Conservation (phyloP, 2,113 vertebrate genomes). For the Percopsis transmontana region DNA sequence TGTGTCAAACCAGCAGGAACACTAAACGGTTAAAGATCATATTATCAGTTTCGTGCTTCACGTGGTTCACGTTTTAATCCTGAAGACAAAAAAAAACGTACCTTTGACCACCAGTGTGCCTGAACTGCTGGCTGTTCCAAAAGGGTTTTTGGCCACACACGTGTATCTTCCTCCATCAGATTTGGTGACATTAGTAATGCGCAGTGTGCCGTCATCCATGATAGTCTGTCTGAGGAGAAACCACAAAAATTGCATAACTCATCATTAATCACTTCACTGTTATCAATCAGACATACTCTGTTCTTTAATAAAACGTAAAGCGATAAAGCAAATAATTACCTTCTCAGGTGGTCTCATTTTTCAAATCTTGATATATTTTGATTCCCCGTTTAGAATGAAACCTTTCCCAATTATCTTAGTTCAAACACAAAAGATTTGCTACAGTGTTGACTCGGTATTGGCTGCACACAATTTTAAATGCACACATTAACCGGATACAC, state of each 20-base stretch:
- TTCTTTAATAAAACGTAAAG: conserved; percentile 18
- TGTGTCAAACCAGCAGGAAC: conserved; percentile 76
- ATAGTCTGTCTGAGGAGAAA: conserved; percentile 64
- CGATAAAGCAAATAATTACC: conserved; percentile 11
- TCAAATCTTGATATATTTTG: not conserved
- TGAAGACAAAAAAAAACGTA: conserved; percentile 61
- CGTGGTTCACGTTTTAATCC: conserved; percentile 63
- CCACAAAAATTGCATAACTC: conserved; percentile 11
- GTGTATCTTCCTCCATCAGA: conserved; percentile 81
- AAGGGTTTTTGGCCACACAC: conserved; percentile 84
- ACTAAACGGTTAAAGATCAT: conserved; percentile 80
- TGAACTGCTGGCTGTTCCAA: conserved; percentile 80
- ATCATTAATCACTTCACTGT: not conserved
- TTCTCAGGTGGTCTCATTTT: conserved; percentile 23
- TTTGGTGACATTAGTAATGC: conserved; percentile 82
- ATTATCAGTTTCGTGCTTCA: conserved; percentile 82
- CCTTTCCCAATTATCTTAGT: conserved; percentile 58
- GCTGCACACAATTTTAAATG: conserved; percentile 52
- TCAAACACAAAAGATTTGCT: conserved; percentile 57
- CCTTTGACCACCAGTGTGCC: conserved; percentile 86
- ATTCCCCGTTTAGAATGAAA: conserved; percentile 9
- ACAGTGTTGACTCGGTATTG: conserved; percentile 48
- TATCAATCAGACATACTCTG: conserved; percentile 1
- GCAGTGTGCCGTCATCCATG: conserved; percentile 82
- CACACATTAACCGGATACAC: conserved; percentile 34